Evolutionary conservation across 37 sponge, comb jelly and placozoan genomes (phyloP), one percentile per base, ranked within the genome.

Genomic region (Spongilla lacustris): DNA sequence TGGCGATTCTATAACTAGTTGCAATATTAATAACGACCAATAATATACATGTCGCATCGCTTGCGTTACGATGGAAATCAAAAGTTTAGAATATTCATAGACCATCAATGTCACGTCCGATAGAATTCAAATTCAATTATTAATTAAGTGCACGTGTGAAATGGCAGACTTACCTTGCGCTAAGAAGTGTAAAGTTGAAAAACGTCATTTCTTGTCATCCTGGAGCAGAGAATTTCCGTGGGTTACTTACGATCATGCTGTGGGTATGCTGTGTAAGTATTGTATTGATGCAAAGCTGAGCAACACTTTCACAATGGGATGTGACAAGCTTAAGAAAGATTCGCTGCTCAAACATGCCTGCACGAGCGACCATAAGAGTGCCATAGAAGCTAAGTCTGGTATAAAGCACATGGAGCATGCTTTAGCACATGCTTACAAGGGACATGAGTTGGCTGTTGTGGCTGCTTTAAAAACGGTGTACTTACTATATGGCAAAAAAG

Each of bases 401-500:
- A 29, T 14, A 27, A 78, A 27, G 26, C 49, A 78, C 38, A 78
- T 78, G 79, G 49, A 78, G 50, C 49, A 21, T 23, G 79, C 79
- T 23, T 34, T 78, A 23, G 66, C 79, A 41, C 30, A 29, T 37
- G 50, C 29, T 28, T 78, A 78, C 50, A 78, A 35, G 50, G 24
- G 38, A 23, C 79, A 78, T 21, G 50, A 78, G 50, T 23, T 34
- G 50, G 79, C 79, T 38, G 79, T 78, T 29, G 24, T 37, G 29
- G 79, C 79, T 58, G 79, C 50, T 23, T 49, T 78, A 23, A 29
- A 8, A 27, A 33, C 50, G 25, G 79, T 78, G 79, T n/a, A n/a
- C n/a, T n/a, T 78, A 78, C 66, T 78, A 41, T 38, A 78, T 78
- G 79, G 79, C 79, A 21, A 78, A 78, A 49, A 78, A 78, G 50